Percentiles rank a stretch among this genome's conserved stretches.
Conservation (phyloP, 2,113 vertebrate genomes). For the Thalassarche chlororhynchos region DNA sequence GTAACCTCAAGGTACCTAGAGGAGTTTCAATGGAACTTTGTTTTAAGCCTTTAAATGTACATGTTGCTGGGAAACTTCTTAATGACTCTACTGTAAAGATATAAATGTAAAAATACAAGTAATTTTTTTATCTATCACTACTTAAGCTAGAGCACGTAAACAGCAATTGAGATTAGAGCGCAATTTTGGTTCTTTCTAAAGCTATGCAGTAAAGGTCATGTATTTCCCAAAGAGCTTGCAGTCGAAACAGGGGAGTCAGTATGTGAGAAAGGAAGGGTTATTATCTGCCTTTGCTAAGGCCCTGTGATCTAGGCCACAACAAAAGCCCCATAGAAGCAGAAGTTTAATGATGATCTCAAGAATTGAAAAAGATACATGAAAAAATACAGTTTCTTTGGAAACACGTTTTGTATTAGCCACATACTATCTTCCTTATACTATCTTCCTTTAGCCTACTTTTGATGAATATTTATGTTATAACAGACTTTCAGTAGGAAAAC, state of each 20-base stretch:
- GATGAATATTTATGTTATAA: not conserved
- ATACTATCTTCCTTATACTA: not conserved
- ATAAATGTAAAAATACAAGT: not conserved
- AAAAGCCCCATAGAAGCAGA: not conserved
- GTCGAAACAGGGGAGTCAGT: not conserved
- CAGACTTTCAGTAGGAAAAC: not conserved
- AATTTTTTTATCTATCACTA: not conserved
- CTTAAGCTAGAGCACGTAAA: not conserved
- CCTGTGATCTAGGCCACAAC: not conserved
- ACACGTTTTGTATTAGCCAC: not conserved
- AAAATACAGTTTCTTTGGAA: not conserved
- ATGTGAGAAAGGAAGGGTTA: not conserved
- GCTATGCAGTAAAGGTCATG: not conserved
- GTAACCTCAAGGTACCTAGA: conserved; percentile 26
- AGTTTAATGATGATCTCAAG: not conserved
- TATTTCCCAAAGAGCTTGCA: not conserved
- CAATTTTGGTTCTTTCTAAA: not conserved
- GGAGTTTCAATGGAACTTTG: not conserved
- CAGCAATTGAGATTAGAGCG: not conserved
- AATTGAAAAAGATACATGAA: not conserved
- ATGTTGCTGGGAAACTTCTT: not conserved
- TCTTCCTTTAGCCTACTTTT: not conserved
- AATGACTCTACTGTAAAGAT: not conserved
- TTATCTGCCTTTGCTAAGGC: not conserved
- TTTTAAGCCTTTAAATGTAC: not conserved